A percentile compares a stretch with the other conserved stretches of the same genome.
Conservation (phyloP, 2,888 invertebrate species). For the Caenorhabditis imperialis region DNA sequence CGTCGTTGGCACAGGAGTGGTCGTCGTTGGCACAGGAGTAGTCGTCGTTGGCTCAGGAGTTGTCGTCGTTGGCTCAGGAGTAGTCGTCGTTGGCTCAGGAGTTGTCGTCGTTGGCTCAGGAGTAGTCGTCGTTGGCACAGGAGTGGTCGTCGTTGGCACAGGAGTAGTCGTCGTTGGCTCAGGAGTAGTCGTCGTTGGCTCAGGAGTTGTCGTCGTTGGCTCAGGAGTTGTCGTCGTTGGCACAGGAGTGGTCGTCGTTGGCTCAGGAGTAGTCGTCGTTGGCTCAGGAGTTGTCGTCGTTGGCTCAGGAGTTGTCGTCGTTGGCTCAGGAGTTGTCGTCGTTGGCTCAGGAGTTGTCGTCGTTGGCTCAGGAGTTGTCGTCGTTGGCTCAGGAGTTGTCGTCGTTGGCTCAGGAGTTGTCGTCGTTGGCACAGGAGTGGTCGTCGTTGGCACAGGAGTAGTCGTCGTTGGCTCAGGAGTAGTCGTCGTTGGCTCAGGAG, state of each 20-base stretch:
- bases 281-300: neutral
- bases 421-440: neutral
- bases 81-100: neutral
- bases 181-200: neutral
- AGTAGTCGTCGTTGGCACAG: neutral
- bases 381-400: neutral
- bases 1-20: neutral
- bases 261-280: slow-evolving; percentile 1
- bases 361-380: no score
- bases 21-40: neutral
- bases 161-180: neutral
- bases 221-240: neutral
- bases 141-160: neutral
- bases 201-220: neutral
- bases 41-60: neutral
- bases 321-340: no score
- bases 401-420: neutral
- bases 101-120: neutral
- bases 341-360: neutral
- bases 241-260: neutral
- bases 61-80: neutral
- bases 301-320: neutral
- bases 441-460: neutral
- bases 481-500: neutral
- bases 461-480: neutral